Conservation (phyloP, 2,797 vertebrate species). For the Hypotaenidia philippensis region DNA sequence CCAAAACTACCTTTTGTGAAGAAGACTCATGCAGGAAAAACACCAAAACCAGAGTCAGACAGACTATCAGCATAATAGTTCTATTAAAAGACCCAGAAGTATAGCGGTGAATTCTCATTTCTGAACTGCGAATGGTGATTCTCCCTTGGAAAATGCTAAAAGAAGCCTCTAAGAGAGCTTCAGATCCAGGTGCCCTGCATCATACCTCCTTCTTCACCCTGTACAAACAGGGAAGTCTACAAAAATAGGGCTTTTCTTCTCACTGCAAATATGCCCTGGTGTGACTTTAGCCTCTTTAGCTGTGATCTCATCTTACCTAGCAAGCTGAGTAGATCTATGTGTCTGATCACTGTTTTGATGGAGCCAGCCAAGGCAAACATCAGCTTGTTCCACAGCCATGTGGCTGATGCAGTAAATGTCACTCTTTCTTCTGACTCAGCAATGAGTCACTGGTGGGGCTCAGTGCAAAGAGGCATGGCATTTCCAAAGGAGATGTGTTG, state of each 20-base stretch:
- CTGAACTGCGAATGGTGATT: not conserved
- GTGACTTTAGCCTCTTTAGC: not conserved
- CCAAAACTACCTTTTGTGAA: not conserved
- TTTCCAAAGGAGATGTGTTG: not conserved
- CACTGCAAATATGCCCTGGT: not conserved
- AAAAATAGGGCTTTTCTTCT: not conserved
- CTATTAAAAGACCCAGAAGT: not conserved
- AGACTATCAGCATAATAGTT: not conserved
- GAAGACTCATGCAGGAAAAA: not conserved
- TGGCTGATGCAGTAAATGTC: not conserved
- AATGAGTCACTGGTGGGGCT: constrained; percentile 5
- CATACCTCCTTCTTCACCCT: not conserved
- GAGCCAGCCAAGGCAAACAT: constrained; percentile 2
- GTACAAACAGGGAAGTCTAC: not conserved
- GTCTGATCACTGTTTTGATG: not conserved
- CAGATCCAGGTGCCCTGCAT: accelerated
- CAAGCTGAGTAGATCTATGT: not conserved
- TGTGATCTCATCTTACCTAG: constrained; percentile 1
- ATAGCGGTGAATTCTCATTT: not conserved
- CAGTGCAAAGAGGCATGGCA: not conserved
- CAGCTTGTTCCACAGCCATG: not conserved
- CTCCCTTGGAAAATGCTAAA: not conserved
- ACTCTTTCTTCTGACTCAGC: constrained; percentile 30
- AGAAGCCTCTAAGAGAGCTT: not conserved
- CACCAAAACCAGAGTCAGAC: not conserved